Conservation (phyloP, 2,113 vertebrate species). For the Lophochroa leadbeateri region DNA sequence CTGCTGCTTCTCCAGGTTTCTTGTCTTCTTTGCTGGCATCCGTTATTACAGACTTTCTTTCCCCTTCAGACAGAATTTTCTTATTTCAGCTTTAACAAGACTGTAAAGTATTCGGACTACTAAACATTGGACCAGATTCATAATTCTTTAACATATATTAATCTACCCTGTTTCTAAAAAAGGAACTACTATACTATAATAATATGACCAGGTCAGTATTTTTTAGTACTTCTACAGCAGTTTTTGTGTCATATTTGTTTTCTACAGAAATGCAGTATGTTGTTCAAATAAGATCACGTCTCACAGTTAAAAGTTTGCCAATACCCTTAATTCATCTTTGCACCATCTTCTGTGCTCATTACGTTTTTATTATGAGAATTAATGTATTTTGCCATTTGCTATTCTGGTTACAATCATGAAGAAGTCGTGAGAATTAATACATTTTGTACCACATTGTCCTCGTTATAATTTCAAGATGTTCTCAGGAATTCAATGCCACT, state of each 20-base stretch:
- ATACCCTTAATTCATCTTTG: conserved; percentile 60
- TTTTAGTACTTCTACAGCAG: background rate
- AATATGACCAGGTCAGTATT: background rate
- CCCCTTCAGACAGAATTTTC: background rate
- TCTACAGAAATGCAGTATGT: background rate
- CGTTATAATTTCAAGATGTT: conserved; percentile 72
- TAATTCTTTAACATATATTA: background rate
- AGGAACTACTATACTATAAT: background rate
- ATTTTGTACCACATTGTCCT: conserved; percentile 74
- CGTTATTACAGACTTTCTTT: background rate
- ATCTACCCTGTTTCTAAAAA: background rate
- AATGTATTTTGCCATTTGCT: conserved; percentile 72
- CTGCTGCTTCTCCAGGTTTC: background rate
- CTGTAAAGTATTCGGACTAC: background rate
- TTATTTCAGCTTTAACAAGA: background rate
- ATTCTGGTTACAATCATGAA: conserved; percentile 72
- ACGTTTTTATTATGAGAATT: conserved; percentile 75
- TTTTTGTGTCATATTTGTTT: background rate
- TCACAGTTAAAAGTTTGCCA: conserved; percentile 20
- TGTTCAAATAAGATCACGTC: conserved; percentile 3
- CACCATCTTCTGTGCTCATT: conserved; percentile 62
- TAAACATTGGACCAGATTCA: background rate
- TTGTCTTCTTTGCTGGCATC: background rate
- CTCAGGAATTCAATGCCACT: conserved; percentile 71
- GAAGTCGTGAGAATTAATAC: conserved; percentile 70